Evolutionary conservation across 2,113 vertebrate genomes (phyloP).

Genomic region (Phainopepla nitens): DNA sequence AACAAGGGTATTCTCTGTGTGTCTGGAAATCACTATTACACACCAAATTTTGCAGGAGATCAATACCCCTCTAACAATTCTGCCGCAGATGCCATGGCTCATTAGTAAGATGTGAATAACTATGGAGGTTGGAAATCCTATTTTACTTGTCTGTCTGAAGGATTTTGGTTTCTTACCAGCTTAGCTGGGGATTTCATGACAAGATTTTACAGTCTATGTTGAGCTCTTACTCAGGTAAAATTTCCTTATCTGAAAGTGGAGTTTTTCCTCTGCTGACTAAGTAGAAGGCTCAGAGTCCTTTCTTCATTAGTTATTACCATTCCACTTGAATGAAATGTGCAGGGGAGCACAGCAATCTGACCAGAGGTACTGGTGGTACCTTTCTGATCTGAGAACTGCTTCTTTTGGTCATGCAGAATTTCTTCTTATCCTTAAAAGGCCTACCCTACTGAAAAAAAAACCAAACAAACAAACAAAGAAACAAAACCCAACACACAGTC

Average conservation of each 20-base stretch:
- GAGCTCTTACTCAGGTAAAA: constrained; percentile 18
- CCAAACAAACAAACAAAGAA: not conserved
- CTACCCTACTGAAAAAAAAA: not conserved
- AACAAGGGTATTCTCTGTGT: not conserved
- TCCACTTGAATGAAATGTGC: not conserved
- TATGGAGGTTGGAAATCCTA: constrained; percentile 29
- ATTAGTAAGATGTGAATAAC: constrained; percentile 35
- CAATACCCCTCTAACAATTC: constrained; percentile 30
- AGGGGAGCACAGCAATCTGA: not conserved
- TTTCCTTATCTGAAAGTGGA: not conserved
- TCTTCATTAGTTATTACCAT: not conserved
- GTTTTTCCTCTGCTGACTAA: not conserved
- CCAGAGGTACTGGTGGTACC: not conserved
- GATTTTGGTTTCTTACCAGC: constrained; percentile 43
- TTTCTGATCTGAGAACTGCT: not conserved
- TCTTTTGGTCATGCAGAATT: not conserved
- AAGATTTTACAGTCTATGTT: not conserved
- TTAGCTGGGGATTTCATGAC: constrained; percentile 37
- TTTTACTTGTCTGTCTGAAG: constrained; percentile 59
- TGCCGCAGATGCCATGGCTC: constrained; percentile 35
- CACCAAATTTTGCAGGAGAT: constrained; percentile 43
- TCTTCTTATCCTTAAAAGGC: not conserved
- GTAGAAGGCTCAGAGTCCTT: not conserved
- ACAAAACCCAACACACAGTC: fast-evolving
- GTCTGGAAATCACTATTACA: not conserved